Evolutionary conservation across 2,797 vertebrate species (phyloP), one percentile per base, ranked within the genome.

Genomic region (Heteromormyrus szaboi): DNA sequence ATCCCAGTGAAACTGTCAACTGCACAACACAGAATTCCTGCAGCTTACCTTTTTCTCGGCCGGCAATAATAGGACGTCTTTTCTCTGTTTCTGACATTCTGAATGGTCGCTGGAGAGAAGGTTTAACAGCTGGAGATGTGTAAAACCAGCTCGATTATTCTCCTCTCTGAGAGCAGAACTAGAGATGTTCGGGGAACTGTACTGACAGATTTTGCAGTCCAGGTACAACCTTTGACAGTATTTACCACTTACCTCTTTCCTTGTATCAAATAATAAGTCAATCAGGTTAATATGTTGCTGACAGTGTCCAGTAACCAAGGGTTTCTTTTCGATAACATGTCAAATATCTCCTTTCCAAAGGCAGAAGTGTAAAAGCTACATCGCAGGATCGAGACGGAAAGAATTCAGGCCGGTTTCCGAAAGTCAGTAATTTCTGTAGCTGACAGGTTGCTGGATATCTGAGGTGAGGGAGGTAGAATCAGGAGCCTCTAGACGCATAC

Each of bases 1-100:
- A 22, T 85, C 83, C 83, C n/a, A 85, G 46, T 85, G 48, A 50
- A 29, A 33, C 48, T 85, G 44, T 12, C n/a, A 53, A 53, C n/a
- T 0, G 83, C 11, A 85, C 44, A 53, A 85, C 11, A 88, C 84
- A 59, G 46, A 44, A 44, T 53, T 91, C 19, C 44, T 0, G 53
- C 88, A 72, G 95, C 96, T 94, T 87, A 97, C 96, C 96, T 95
- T 93, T 93, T 92, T 95, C 95, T 91, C 93, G 92, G 2, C 93
- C 95, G 81, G 96, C 95, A 89, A 97, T 97, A 79, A 95, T 92
- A 4, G 96, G 96, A 56, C 95, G 92, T 91, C 90, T 95, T 92
- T 92, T 95, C 91, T 89, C 92, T 89, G 88, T 93, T 91, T 94
- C 95, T 89, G 93, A 94, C 96, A 96, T 96, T 56, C 48, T 22